These are phyloP conservation scores for Nysson spinosus DNA, from an alignment of 2,888 invertebrate species.

Conservation along the genomic window DNA sequence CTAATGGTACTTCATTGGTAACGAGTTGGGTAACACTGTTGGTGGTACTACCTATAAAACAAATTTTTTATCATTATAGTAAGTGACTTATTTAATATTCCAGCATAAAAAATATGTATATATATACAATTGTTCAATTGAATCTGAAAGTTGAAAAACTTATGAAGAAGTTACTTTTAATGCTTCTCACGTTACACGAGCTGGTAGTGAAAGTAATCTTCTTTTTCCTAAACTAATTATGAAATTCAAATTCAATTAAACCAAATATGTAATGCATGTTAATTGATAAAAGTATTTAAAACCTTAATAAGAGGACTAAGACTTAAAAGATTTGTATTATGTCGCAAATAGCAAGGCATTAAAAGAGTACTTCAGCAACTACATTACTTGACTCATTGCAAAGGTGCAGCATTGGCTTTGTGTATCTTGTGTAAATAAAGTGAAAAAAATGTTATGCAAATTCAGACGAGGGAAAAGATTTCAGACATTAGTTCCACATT, in stretches of 20 bases:
- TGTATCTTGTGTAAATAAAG: conserved; percentile 15
- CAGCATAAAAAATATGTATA: no score
- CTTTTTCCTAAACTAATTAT: no score
- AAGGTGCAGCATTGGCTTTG: conserved; percentile 45
- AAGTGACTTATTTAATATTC: no score
- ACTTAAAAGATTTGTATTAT: conserved; percentile 41
- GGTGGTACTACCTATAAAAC: conserved; percentile 83
- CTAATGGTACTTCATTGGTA: conserved; percentile 82
- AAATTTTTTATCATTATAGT: no score
- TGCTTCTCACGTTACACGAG: no score
- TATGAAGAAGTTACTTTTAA: no score
- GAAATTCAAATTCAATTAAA: no score
- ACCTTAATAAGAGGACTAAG: conserved; percentile 33
- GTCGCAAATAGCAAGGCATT: conserved; percentile 38
- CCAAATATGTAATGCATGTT: neutral
- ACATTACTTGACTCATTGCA: conserved; percentile 33
- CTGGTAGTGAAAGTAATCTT: no score
- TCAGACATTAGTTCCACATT: neutral
- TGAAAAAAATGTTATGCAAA: no score
- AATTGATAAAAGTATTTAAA: conserved; percentile 18
- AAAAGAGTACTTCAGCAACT: conserved; percentile 28
- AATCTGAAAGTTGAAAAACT: no score
- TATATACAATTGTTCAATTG: no score
- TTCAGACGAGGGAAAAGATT: no score
- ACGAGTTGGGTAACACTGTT: conserved; percentile 84